Evolutionary conservation across 2,888 invertebrate genomes (phyloP).

Genomic region (Apamea epomidion): DNA sequence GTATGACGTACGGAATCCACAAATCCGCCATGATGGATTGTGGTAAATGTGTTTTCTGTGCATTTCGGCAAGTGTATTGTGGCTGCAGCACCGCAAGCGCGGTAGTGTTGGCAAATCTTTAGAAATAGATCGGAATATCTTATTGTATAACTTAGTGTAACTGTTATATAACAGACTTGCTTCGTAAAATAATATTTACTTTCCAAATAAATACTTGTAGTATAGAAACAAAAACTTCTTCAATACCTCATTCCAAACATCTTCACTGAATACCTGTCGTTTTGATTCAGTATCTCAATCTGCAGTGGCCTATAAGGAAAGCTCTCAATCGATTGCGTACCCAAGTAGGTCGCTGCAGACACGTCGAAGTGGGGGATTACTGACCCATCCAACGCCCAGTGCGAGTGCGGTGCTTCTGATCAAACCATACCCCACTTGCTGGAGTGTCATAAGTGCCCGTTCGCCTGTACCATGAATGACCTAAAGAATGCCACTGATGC

Average conservation of each 20-base stretch:
- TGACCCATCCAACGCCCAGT: too few species aligned
- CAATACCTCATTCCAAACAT: background rate
- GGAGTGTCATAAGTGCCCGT: too few species aligned
- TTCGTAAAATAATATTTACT: background rate
- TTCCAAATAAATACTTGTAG: background rate
- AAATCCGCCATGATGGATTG: slow-evolving; percentile 72
- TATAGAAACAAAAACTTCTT: background rate
- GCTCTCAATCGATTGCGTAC: too few species aligned
- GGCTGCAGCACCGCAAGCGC: slow-evolving; percentile 24
- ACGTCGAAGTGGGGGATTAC: too few species aligned
- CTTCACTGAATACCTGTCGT: background rate
- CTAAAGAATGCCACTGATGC: too few species aligned
- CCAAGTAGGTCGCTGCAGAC: too few species aligned
- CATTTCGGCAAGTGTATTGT: slow-evolving; percentile 64
- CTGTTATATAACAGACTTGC: background rate
- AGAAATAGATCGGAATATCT: slow-evolving; percentile 35
- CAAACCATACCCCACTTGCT: too few species aligned
- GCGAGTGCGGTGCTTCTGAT: too few species aligned
- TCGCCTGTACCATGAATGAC: too few species aligned
- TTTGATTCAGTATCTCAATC: background rate
- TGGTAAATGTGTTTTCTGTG: slow-evolving; percentile 65
- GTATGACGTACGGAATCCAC: slow-evolving; percentile 67
- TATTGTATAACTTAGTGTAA: background rate
- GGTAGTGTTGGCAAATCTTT: slow-evolving; percentile 37
- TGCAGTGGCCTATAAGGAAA: too few species aligned